These are phyloP conservation scores for Therioaphis trifolii DNA, from an alignment of 2,888 invertebrate genomes.

Conservation along the genomic window DNA sequence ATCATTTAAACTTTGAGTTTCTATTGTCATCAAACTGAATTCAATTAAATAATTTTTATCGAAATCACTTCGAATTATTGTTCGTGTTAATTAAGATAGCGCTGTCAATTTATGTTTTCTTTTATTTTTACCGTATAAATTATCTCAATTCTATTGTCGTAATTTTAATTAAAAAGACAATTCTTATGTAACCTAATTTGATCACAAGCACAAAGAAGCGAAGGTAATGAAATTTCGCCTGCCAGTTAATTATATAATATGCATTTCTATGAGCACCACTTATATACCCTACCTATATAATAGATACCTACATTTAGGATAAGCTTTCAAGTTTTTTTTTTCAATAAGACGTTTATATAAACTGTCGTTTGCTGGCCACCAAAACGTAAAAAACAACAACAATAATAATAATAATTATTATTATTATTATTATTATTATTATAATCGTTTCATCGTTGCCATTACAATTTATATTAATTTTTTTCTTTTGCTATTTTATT, in stretches of 20 bases:
- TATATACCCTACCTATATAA: too few relatives aligned
- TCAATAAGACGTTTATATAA: too few relatives aligned
- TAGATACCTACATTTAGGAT: too few relatives aligned
- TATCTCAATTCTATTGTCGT: background rate
- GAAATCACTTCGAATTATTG: background rate
- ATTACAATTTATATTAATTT: too few relatives aligned
- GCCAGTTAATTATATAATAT: too few relatives aligned
- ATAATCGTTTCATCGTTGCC: too few relatives aligned
- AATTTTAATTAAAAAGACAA: conserved; percentile 23
- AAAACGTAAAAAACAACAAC: background rate
- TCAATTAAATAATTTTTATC: conserved; percentile 9
- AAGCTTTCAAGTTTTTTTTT: too few relatives aligned
- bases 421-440: too few relatives aligned
- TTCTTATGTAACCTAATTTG: background rate
- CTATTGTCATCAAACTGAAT: background rate
- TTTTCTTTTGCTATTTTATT: too few relatives aligned
- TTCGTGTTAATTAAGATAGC: background rate
- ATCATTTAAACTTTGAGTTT: conserved; percentile 1
- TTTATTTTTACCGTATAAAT: background rate
- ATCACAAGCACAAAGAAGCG: too few relatives aligned
- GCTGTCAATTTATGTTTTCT: background rate
- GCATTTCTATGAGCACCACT: too few relatives aligned
- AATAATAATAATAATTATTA: background rate
- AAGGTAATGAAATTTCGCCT: too few relatives aligned
- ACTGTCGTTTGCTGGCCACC: background rate